Percentiles rank a stretch among this genome's conserved stretches.
phyloP scores from a whole-genome alignment of 2,797 vertebrate genomes.

The Podargus strigoides region DNA sequence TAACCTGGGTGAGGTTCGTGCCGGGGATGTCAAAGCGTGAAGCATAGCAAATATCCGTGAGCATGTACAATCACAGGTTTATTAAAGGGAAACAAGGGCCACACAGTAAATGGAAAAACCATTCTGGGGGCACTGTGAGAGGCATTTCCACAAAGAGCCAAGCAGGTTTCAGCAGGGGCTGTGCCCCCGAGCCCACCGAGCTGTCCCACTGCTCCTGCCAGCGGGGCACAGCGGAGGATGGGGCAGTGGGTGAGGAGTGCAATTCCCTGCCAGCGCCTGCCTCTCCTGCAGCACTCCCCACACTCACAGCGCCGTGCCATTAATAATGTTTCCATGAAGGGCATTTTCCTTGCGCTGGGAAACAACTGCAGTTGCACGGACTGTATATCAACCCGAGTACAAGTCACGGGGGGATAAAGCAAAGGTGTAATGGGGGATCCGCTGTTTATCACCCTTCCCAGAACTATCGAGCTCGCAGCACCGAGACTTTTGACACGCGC shows the following conservation, averaged over 20 bases:
- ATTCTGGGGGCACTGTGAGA: accelerated
- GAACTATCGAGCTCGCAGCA: not conserved
- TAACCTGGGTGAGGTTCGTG: constrained; percentile 12
- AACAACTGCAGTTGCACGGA: not conserved
- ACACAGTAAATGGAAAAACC: not conserved
- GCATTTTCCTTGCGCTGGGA: constrained; percentile 38
- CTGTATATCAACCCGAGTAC: constrained; percentile 12
- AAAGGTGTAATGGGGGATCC: not conserved
- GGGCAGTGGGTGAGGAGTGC: not conserved
- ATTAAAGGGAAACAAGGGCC: constrained; percentile 46
- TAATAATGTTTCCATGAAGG: constrained; percentile 9
- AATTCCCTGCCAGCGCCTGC: not conserved
- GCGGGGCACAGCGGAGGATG: not conserved
- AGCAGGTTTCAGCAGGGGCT: accelerated
- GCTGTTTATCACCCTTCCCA: constrained; percentile 15
- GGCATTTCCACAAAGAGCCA: not conserved
- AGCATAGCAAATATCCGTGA: constrained; percentile 14
- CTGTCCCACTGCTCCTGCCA: accelerated
- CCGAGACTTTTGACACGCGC: not conserved
- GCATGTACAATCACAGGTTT: constrained; percentile 43
- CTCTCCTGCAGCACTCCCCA: not conserved
- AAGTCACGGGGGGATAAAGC: constrained; percentile 10
- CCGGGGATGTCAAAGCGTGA: constrained; percentile 17
- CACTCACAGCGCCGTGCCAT: not conserved
- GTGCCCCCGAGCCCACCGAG: accelerated